Conservation (phyloP, 2,888 invertebrate genomes). For the Mamestra brassicae region DNA sequence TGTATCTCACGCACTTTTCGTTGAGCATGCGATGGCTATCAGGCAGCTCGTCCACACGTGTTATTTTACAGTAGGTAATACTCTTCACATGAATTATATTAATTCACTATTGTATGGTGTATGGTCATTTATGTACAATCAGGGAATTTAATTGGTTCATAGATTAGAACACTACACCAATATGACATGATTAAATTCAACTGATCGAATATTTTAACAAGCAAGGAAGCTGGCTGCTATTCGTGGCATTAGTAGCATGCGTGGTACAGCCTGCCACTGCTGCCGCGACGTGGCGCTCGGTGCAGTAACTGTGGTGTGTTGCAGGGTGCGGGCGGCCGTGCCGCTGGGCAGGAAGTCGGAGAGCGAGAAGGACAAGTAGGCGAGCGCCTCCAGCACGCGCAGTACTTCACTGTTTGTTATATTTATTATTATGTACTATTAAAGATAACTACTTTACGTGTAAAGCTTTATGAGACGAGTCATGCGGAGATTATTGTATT, state of each 20-base stretch:
- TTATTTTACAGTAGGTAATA: too few species aligned
- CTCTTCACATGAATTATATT: too few species aligned
- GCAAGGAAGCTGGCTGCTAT: too few species aligned
- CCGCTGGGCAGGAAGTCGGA: constrained; percentile 97
- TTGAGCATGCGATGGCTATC: neutral
- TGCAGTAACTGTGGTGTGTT: constrained; percentile 62
- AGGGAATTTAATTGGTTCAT: neutral
- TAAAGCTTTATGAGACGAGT: constrained; percentile 90
- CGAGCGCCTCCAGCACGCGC: constrained; percentile 76
- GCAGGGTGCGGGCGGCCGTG: constrained; percentile 96
- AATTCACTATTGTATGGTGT: too few species aligned
- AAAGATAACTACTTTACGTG: constrained; percentile 88
- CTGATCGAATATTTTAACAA: too few species aligned
- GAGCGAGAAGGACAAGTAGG: constrained; percentile 96
- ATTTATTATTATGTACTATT: constrained; percentile 89
- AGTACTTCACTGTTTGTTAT: constrained; percentile 88
- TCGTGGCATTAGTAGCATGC: too few species aligned
- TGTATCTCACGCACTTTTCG: neutral
- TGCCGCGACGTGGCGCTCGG: too few species aligned
- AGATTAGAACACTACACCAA: neutral
- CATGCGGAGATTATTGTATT: constrained; percentile 90
- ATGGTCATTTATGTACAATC: neutral
- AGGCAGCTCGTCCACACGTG: too few species aligned
- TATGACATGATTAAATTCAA: neutral
- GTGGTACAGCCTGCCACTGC: too few species aligned